These are phyloP conservation scores for Sialis fuliginosa DNA, from an alignment of 2,888 invertebrate species.

Conservation along the genomic window DNA sequence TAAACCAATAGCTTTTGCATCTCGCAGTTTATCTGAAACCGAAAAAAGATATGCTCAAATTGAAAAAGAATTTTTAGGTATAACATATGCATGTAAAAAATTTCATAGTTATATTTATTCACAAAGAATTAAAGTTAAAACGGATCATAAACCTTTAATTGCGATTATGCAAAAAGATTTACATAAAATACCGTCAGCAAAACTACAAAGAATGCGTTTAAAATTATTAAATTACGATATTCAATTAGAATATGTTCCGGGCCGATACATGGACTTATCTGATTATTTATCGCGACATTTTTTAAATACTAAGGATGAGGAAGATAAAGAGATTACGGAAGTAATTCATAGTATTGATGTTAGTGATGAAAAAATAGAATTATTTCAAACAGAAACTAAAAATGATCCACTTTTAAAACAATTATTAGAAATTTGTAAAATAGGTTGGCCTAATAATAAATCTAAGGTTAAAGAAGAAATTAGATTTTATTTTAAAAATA, in stretches of 20 bases:
- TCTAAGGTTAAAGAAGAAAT: not conserved
- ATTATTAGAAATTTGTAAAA: not conserved
- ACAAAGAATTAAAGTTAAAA: not conserved
- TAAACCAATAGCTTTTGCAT: slow-evolving; percentile 10
- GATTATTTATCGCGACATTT: too few relatives aligned
- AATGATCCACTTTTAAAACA: too few relatives aligned
- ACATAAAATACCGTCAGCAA: not conserved
- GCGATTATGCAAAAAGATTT: slow-evolving; percentile 5
- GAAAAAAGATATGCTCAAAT: slow-evolving; percentile 9
- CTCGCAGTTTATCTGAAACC: slow-evolving; percentile 6
- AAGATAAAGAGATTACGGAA: too few relatives aligned
- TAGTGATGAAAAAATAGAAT: too few relatives aligned
- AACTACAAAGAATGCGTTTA: slow-evolving; percentile 7
- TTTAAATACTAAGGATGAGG: too few relatives aligned
- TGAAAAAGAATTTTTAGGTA: slow-evolving; percentile 6
- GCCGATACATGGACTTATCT: too few relatives aligned
- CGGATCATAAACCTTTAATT: slow-evolving; percentile 7
- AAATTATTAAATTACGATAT: slow-evolving; percentile 7
- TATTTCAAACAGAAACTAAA: too few relatives aligned
- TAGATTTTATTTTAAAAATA: slow-evolving; percentile 1
- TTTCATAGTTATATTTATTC: slow-evolving; percentile 8
- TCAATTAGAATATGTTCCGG: too few relatives aligned
- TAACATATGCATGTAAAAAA: slow-evolving; percentile 4
- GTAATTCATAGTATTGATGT: too few relatives aligned
- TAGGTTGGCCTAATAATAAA: slow-evolving; percentile 1